Percentiles rank a stretch among this genome's conserved stretches.
Evolutionary conservation across 35 echinoderm and acorn worm species (phyloP).

Genomic region (Lytechinus variegatus): DNA sequence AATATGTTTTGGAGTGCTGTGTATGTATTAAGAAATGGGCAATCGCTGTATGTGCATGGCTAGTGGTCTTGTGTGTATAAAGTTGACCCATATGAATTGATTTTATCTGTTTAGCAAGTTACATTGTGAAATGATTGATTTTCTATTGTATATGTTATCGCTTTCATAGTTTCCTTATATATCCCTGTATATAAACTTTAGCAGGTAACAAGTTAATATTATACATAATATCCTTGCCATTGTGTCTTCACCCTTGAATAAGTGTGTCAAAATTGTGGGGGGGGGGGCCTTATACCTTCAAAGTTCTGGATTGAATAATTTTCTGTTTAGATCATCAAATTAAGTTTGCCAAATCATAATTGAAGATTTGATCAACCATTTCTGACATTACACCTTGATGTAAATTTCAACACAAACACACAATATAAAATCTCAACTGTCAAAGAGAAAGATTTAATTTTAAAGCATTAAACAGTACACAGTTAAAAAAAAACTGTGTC

Average conservation of each 20-base stretch:
- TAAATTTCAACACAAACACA: no score
- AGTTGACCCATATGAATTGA: background rate
- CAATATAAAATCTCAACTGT: no score
- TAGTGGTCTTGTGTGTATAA: background rate
- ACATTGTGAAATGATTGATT: background rate
- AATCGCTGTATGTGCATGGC: background rate
- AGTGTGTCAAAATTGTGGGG: no score
- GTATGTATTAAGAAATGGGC: background rate
- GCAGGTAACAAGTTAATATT: background rate
- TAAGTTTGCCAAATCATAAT: no score
- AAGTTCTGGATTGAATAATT: no score
- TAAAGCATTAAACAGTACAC: no score
- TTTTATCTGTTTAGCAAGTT: background rate
- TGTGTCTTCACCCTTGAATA: background rate
- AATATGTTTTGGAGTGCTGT: background rate
- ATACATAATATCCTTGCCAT: background rate
- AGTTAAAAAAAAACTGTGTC: no score
- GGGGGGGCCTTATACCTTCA: no score
- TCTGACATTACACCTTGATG: no score
- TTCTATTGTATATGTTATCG: background rate
- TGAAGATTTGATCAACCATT: no score
- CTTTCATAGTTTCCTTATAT: background rate
- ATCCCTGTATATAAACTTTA: background rate
- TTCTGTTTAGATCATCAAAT: no score
- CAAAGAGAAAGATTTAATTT: no score